These are phyloP conservation scores for Murina feae DNA, from an alignment of 2,113 vertebrate genomes.

Conservation along the genomic window DNA sequence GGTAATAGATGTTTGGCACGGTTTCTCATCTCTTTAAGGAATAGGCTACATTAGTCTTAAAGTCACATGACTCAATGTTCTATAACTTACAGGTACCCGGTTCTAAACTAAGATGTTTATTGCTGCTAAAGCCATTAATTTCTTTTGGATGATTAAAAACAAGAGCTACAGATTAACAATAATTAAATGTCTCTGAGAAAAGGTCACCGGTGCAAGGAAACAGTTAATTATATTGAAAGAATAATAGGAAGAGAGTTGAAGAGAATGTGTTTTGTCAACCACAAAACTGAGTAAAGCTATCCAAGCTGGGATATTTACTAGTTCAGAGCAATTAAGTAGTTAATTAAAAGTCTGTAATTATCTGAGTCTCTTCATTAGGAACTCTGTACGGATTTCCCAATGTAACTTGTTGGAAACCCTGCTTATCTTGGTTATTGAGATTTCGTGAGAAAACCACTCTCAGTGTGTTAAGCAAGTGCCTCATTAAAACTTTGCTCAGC, in stretches of 20 bases:
- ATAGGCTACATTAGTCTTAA: neutral
- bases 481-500: constrained; percentile 57
- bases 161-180: constrained; percentile 23
- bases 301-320: constrained; percentile 55
- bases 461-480: constrained; percentile 23
- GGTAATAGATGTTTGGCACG: neutral
- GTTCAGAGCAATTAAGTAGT: constrained; percentile 65
- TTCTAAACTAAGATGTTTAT: constrained; percentile 9
- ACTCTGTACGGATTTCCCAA: constrained; percentile 55
- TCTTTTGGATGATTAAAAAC: constrained; percentile 32
- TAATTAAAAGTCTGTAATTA: constrained; percentile 72
- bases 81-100: neutral
- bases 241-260: constrained; percentile 23
- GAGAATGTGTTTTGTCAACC: constrained; percentile 38
- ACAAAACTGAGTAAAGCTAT: constrained; percentile 57
- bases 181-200: constrained; percentile 40
- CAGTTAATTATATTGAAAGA: constrained; percentile 39
- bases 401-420: constrained; percentile 47
- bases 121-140: neutral
- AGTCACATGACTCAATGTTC: neutral
- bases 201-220: constrained; percentile 47
- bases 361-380: constrained; percentile 68
- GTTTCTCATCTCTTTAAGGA: constrained; percentile 28
- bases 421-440: constrained; percentile 55
- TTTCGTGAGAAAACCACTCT: constrained; percentile 55